A percentile compares a stretch with the other conserved stretches of the same genome.
These are phyloP conservation scores for Kradibia gibbosae DNA, from an alignment of 1,140 invertebrate species.

Conservation along the genomic window DNA sequence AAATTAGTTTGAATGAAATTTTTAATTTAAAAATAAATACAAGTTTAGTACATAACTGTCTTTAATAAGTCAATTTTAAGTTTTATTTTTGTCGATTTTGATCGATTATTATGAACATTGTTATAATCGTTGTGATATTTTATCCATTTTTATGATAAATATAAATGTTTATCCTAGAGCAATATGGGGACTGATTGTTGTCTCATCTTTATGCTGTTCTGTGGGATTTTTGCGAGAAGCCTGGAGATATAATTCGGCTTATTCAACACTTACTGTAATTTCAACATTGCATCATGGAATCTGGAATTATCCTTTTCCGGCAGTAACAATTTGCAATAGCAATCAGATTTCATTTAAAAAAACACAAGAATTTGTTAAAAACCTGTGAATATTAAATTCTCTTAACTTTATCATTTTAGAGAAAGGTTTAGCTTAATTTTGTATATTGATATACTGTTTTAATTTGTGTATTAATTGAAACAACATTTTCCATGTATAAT, in stretches of 20 bases:
- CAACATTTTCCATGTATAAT: too few relatives aligned
- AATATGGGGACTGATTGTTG: conserved; percentile 70
- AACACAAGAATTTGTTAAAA: conserved; percentile 66
- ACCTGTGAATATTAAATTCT: conserved; percentile 68
- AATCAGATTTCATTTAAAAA: conserved; percentile 75
- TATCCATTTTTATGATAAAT: too few relatives aligned
- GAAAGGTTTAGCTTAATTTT: not conserved
- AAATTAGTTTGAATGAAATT: too few relatives aligned
- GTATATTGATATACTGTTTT: too few relatives aligned
- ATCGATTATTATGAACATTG: too few relatives aligned
- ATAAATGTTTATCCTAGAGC: conserved; percentile 53
- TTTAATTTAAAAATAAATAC: too few relatives aligned
- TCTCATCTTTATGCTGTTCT: conserved; percentile 66
- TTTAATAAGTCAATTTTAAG: too few relatives aligned
- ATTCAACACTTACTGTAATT: conserved; percentile 74
- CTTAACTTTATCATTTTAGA: not conserved
- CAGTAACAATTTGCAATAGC: conserved; percentile 79
- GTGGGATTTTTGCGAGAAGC: conserved; percentile 69
- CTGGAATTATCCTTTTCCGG: conserved; percentile 81
- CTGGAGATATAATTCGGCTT: conserved; percentile 69
- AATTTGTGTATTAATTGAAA: too few relatives aligned
- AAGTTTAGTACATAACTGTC: too few relatives aligned
- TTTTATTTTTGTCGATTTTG: too few relatives aligned
- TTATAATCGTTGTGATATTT: too few relatives aligned
- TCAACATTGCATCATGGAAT: conserved; percentile 81